Evolutionary conservation across 1,140 invertebrate species (phyloP).

Genomic region (Hormaphis cornu): DNA sequence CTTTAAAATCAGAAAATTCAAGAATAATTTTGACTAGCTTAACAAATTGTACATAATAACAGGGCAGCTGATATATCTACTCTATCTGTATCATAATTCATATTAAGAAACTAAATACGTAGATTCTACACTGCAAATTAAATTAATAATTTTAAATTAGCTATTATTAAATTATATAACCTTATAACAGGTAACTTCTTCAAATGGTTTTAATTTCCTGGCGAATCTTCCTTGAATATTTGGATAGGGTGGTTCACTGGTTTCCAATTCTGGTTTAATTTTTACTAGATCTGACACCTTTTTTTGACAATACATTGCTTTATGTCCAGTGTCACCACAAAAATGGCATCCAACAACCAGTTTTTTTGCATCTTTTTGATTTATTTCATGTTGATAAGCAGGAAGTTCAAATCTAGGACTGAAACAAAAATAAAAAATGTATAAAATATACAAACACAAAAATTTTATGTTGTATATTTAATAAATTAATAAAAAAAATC

Average conservation of each 20-base stretch:
- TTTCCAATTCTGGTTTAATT: conserved; percentile 40
- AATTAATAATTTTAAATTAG: too few relatives aligned
- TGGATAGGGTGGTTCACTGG: conserved; percentile 42
- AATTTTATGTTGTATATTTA: too few relatives aligned
- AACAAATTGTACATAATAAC: too few relatives aligned
- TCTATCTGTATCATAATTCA: too few relatives aligned
- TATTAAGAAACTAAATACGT: too few relatives aligned
- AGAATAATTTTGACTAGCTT: too few relatives aligned
- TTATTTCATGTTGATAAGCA: conserved; percentile 54
- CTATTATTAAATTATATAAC: conserved; percentile 39
- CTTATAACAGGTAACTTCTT: conserved; percentile 93
- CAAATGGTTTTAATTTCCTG: conserved; percentile 62
- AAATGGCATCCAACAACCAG: conserved; percentile 81
- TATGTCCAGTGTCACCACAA: conserved; percentile 92
- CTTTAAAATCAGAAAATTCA: too few relatives aligned
- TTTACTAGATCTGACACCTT: conserved; percentile 45
- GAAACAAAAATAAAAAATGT: conserved; percentile 38
- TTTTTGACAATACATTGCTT: conserved; percentile 83
- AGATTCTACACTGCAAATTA: too few relatives aligned
- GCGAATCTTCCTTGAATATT: conserved; percentile 13
- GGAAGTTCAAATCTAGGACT: conserved; percentile 89
- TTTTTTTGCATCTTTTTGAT: conserved; percentile 71
- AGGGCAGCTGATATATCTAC: too few relatives aligned
- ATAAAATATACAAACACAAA: not conserved
- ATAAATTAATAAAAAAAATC: too few relatives aligned